These are phyloP conservation scores for Acrocera orbiculus DNA, from an alignment of 2,888 invertebrate genomes.

Conservation along the genomic window DNA sequence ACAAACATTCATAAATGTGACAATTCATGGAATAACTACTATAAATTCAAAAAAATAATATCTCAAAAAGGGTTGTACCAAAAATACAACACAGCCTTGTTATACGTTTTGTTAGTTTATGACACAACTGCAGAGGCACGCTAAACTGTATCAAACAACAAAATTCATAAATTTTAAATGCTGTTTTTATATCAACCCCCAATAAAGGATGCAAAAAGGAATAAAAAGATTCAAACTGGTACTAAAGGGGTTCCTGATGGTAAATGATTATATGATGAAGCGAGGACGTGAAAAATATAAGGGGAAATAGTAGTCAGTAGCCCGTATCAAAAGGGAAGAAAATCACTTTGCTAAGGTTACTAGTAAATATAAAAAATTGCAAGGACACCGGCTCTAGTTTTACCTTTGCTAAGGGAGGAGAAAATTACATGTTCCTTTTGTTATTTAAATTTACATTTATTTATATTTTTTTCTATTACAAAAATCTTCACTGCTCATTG, in stretches of 20 bases:
- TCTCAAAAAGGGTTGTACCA: no score
- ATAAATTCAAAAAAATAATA: no score
- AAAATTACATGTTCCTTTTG: constrained; percentile 5
- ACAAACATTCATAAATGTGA: no score
- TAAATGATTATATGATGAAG: constrained; percentile 12
- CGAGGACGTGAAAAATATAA: constrained; percentile 2
- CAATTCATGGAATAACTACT: no score
- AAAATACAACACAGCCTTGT: no score
- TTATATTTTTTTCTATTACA: background rate
- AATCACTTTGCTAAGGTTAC: background rate
- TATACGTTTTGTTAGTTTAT: no score
- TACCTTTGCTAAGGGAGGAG: constrained; percentile 2
- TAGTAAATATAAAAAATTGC: no score
- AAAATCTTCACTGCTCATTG: constrained; percentile 3
- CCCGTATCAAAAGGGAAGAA: background rate
- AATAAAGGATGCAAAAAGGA: constrained; percentile 3
- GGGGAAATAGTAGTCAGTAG: background rate
- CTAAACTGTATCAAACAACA: constrained; percentile 7
- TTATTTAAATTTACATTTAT: constrained; percentile 9
- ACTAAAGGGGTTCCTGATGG: constrained; percentile 2
- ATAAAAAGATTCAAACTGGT: no score
- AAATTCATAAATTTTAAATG: constrained; percentile 11
- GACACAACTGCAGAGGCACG: constrained; percentile 8
- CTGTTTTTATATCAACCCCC: background rate
- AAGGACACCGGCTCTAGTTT: background rate